Evolutionary conservation across 1,140 invertebrate genomes (phyloP), one percentile per base, ranked within the genome.

Genomic region (Drosophila cardini): DNA sequence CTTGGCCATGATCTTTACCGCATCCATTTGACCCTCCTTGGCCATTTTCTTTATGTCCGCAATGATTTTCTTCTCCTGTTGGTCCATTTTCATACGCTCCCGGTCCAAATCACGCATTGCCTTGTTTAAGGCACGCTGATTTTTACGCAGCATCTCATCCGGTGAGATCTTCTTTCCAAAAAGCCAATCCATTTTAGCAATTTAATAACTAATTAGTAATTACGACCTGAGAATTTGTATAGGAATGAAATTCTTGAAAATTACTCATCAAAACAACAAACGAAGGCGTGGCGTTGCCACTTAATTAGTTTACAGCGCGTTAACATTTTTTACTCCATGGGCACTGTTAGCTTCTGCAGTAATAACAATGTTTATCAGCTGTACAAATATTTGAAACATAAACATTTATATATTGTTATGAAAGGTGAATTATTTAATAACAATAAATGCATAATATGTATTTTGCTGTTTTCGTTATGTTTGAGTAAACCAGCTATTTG

Each of bases 1-100:
- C 93, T 98, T 99, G 1, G 99, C 99, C 98, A 99, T 99, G 76
- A 99, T 99, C 95, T 99, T 99, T 0, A 99, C 99, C 60, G 99
- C 98, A 94, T 99, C 99, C 98, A 99, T 99, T 94, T 99, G 99
- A 42, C 98, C 98, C 92, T 99, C 97, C 92, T 99, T 99, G 2
- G 99, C 99, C 93, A 99, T 96, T 94, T 99, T 99, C 93, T 99
- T 99, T 68, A 99, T 99, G 92, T 99, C 99, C 4, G 95, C 95
- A 72, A 99, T 99, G 42, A 99, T 96, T 93, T 99, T 99, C 92
- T 99, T 99, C 92, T 99, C 99, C 91, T 99, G 98, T 77, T 98
- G 97, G 92, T 99, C 99, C 98, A 99, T 99, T 91, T 98, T 96
- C 91, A 95, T 94, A 80, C 96, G 95, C 93, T 99, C 99, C 55